Conservation (phyloP, 2,888 invertebrate genomes). For the Lithophane semibrunnea region DNA sequence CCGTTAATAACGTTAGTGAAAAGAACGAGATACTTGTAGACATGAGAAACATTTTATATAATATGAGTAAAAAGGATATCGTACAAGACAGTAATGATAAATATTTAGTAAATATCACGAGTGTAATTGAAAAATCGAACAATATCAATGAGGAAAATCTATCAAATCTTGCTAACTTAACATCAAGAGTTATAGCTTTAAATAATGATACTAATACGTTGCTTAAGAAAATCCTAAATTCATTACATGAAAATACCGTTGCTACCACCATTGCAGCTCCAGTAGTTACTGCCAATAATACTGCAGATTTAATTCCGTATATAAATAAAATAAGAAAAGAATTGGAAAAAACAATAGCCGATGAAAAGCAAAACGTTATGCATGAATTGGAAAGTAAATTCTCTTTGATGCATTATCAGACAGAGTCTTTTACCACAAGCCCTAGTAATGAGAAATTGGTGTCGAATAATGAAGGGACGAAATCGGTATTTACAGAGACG, state of each 20-base stretch:
- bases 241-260: constrained; percentile 29
- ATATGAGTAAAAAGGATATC: constrained; percentile 42
- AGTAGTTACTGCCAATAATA: constrained; percentile 56
- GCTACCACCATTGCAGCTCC: constrained; percentile 12
- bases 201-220: constrained; percentile 54
- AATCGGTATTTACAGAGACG: constrained; percentile 67
- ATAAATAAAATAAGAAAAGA: constrained; percentile 68
- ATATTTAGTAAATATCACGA: constrained; percentile 59
- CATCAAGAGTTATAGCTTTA: constrained; percentile 36
- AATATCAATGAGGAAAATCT: constrained; percentile 52
- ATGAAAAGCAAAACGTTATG: constrained; percentile 68
- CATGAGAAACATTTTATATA: constrained; percentile 65
- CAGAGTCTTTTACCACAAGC: constrained; percentile 29
- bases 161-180: constrained; percentile 56
- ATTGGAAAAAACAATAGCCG: constrained; percentile 64
- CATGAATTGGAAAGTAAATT: constrained; percentile 68
- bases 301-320: constrained; percentile 65
- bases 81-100: constrained; percentile 32
- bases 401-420: constrained; percentile 43
- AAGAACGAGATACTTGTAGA: constrained; percentile 53
- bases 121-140: constrained; percentile 54
- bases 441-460: constrained; percentile 64
- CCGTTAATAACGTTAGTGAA: constrained; percentile 31
- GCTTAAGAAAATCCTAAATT: constrained; percentile 46
- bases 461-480: constrained; percentile 45